Evolutionary conservation across 2,888 invertebrate genomes (phyloP), one percentile per base, ranked within the genome.

Genomic region (Nemotelus pantherinus): DNA sequence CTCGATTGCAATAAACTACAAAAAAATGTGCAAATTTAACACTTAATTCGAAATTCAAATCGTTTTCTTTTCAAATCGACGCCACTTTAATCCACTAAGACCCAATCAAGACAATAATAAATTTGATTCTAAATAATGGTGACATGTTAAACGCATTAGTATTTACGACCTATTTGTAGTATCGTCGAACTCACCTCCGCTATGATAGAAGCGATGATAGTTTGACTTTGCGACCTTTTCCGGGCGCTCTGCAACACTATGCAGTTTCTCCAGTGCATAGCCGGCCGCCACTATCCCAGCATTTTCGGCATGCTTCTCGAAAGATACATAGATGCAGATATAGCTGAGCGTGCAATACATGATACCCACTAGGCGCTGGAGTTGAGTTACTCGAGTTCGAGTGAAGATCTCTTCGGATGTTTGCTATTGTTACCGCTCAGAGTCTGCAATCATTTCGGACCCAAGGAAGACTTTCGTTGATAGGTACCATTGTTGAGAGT

Each of bases 391-490:
- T 4, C 70, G 44, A 43, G 70, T 53, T 55, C 50, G 55, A 70
- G 70, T 70, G 70, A 53, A 43, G 70, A 70, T 70, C 70, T 70
- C 53, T 55, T 70, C 9, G 10, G n/a, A 55, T 55, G 70, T 39
- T 25, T 70, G 70, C 70, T 55, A 70, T 70, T 70, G 70, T 70
- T 53, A 70, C 70, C 70, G 41, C 65, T 45, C 47, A 41, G 53
- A 68, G 68, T 68, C 53, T 68, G 53, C 70, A 50, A 43, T 7
- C 53, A 43, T 53, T 55, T 70, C n/a, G 70, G 58, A 74, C 44
- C 74, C 50, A 47, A 74, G 60, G 74, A 74, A 74, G 60, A 74
- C 74, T 74, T 74, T 74, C 74, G 50, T 74, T 60, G 74, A 74
- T 60, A 39, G 41, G 43, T 41, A 39, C 74, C 25, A 70, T 70